A percentile compares a stretch with the other conserved stretches of the same genome.
These are phyloP conservation scores for Philotrypesis tridentata DNA, from an alignment of 1,140 invertebrate genomes.

Conservation along the genomic window DNA sequence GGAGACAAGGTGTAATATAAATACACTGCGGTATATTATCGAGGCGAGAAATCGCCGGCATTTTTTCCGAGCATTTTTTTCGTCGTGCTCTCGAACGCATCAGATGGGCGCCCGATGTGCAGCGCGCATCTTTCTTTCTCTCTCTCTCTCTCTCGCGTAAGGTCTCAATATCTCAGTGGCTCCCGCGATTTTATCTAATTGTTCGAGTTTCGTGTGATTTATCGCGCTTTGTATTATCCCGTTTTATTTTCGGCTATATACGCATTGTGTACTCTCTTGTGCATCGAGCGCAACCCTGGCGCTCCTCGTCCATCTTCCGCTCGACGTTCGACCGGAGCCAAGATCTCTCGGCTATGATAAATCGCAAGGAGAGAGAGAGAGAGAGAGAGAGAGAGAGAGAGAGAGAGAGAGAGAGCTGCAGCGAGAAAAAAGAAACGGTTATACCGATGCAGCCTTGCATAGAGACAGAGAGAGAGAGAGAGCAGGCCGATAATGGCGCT, in stretches of 20 bases:
- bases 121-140: neutral
- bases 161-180: conserved; percentile 14
- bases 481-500: neutral
- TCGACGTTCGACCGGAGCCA: neutral
- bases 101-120: no score
- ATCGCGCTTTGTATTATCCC: neutral
- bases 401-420: neutral
- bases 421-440: neutral
- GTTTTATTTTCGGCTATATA: neutral
- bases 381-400: neutral
- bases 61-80: no score
- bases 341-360: neutral
- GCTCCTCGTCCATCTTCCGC: neutral
- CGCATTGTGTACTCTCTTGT: neutral
- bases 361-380: neutral
- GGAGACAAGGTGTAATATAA: neutral
- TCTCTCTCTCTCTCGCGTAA: neutral
- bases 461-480: no score
- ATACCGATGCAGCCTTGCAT: neutral
- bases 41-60: conserved; percentile 18
- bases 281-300: neutral
- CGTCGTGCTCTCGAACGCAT: no score
- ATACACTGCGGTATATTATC: neutral
- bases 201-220: conserved; percentile 18
- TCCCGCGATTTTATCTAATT: conserved; percentile 10